Conservation (phyloP, 2,888 invertebrate genomes). For the Melipona bicolor region DNA sequence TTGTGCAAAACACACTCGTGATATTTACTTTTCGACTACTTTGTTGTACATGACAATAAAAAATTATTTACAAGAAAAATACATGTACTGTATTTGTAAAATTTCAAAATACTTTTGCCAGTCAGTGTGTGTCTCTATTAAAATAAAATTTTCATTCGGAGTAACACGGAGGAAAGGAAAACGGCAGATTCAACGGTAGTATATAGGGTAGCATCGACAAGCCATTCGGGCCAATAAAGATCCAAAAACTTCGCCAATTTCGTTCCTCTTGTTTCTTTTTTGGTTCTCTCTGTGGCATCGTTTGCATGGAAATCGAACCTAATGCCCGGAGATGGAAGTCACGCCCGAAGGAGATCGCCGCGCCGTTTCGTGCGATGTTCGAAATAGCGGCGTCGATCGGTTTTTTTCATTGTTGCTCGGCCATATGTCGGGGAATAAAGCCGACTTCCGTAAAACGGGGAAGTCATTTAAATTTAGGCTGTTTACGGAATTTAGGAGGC, state of each 20-base stretch:
- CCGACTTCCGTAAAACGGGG: conserved; percentile 64
- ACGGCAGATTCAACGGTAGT: neutral
- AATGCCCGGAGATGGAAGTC: conserved; percentile 28
- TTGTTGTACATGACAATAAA: too few relatives aligned
- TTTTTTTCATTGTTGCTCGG: conserved; percentile 44
- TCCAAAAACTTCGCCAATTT: conserved; percentile 3
- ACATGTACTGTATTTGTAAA: too few relatives aligned
- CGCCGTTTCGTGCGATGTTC: conserved; percentile 33
- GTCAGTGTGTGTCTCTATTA: neutral
- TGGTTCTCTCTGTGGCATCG: neutral
- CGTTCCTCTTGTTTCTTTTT: neutral
- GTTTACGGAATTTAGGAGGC: conserved; percentile 59
- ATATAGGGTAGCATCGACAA: neutral
- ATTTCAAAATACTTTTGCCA: neutral
- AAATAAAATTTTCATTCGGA: neutral
- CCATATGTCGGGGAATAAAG: conserved; percentile 59
- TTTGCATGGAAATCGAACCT: conserved; percentile 36
- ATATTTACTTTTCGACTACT: too few relatives aligned
- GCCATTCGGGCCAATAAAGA: conserved; percentile 22
- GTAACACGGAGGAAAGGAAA: neutral
- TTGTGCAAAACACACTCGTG: too few relatives aligned
- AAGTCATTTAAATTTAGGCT: conserved; percentile 70
- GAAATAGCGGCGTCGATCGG: conserved; percentile 45
- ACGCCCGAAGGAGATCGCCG: conserved; percentile 30
- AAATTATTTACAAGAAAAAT: too few relatives aligned